Conservation (phyloP, 2,113 vertebrate genomes). For the Clarias batrachus region DNA sequence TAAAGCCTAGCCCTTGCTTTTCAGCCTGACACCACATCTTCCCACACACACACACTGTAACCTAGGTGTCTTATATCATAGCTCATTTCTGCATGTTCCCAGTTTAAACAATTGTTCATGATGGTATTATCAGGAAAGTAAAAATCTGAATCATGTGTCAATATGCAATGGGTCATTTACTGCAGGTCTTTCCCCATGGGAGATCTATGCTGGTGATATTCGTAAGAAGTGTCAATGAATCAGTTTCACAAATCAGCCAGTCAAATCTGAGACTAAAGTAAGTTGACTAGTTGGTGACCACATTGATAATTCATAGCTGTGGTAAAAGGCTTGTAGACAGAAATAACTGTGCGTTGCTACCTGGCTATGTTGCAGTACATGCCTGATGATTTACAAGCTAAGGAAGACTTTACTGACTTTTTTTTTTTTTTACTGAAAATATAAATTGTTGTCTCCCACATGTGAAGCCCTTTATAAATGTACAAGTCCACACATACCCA, state of each 20-base stretch:
- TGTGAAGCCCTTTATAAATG: not conserved
- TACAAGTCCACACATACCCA: constrained; percentile 41
- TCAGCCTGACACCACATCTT: constrained; percentile 64
- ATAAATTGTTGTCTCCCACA: not conserved
- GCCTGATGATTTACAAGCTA: not conserved
- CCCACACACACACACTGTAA: constrained; percentile 35
- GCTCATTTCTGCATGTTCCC: not conserved
- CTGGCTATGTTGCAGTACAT: not conserved
- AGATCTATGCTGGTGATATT: not conserved
- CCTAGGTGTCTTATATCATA: not conserved
- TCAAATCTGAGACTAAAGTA: not conserved
- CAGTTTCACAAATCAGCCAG: not conserved
- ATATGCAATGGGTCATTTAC: not conserved
- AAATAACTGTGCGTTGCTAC: not conserved
- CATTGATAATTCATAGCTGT: not conserved
- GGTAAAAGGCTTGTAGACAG: not conserved
- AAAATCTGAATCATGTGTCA: not conserved
- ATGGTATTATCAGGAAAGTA: not conserved
- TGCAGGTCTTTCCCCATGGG: not conserved
- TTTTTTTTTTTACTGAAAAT: not conserved
- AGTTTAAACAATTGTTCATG: not conserved
- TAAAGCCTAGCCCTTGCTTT: constrained; percentile 43
- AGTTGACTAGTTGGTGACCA: not conserved
- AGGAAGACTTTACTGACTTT: not conserved
- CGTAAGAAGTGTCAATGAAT: not conserved